phyloP scores from a whole-genome alignment of 2,113 vertebrate genomes.

The Picathartes gymnocephalus region DNA sequence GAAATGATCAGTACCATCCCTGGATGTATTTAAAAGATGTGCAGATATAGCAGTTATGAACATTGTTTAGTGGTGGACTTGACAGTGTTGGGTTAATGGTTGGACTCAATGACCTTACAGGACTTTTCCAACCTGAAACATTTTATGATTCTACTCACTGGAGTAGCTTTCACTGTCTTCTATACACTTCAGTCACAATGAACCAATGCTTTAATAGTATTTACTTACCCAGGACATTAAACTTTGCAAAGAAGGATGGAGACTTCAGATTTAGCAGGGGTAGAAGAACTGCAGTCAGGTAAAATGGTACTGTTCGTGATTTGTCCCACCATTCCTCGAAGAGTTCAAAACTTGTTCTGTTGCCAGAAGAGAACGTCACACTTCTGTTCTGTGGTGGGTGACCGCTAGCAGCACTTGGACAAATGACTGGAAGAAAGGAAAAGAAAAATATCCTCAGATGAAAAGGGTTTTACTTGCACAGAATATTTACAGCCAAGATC shows the following conservation, averaged over 20 bases:
- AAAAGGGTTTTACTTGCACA: background rate
- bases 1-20: background rate
- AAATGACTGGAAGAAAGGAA: constrained; percentile 80
- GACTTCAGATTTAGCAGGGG: constrained; percentile 93
- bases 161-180: background rate
- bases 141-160: background rate
- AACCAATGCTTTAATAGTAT: background rate
- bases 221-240: constrained; percentile 89
- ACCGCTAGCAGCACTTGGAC: constrained; percentile 71
- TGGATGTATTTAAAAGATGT: background rate
- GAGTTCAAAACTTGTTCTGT: constrained; percentile 50
- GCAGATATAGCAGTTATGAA: accelerated
- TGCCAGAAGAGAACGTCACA: constrained; percentile 7
- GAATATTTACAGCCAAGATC: background rate
- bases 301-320: constrained; percentile 88
- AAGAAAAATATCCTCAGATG: background rate
- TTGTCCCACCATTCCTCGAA: constrained; percentile 90
- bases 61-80: background rate
- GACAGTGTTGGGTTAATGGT: accelerated
- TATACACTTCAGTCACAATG: background rate
- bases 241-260: constrained; percentile 95
- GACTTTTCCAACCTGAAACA: background rate
- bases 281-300: constrained; percentile 84
- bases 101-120: background rate
- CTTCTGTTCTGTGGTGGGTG: constrained; percentile 51